Base-by-base conservation (phyloP, 2,113 vertebrate genomes). In the Oncorhynchus mykiss region DNA sequence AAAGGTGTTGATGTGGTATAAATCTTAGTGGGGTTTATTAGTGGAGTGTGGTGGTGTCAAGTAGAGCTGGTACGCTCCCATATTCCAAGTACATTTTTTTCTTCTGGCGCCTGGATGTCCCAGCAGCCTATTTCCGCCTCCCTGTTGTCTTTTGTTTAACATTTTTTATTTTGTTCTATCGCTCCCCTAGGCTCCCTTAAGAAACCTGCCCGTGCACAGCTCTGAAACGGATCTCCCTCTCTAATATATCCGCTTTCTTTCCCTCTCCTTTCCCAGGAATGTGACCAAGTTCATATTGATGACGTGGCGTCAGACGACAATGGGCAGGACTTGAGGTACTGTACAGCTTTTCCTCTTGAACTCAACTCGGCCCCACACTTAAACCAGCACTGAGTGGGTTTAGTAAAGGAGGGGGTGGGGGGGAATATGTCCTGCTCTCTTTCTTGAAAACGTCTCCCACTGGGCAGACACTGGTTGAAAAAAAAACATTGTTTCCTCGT, bases 211-310 rank as follows among this genome's bases (percentile, higher is more conserved):
- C 60, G 80, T 81, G 75, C 86, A 91, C 75, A 65, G 80, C 85
- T 84, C 74, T 91, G 87, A 88, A 91, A 92, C 62, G 20, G 76
- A 91, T 82, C 88, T 73, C 69, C 80, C 39, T 45, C 31, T 45
- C 27, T 34, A 27, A 20, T 29, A 71, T 76, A 80, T 84, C 73
- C 72, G 64, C 73, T 86, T 80, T 82, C 73, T 66, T 72, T 80
- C 5, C 14, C 14, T 29, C 27, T 67, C 27, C 18, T 34, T 34
- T 20, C 67, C 29, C 85, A 99, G 98, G 98, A 99, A 86, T 99
- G 98, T 86, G 98, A 99, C 94, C 98, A 99, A 91, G 98, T 99
- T 93, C 98, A 99, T 77, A 97, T 99, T 80, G 98, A 99, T 71
- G 98, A 99, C 76, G 98, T 99, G 80, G 97, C 98, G 2, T 98